A percentile compares a stretch with the other conserved stretches of the same genome.
These are phyloP conservation scores for Megalonaias nervosa DNA, from an alignment of 1,140 invertebrate species.

Conservation along the genomic window DNA sequence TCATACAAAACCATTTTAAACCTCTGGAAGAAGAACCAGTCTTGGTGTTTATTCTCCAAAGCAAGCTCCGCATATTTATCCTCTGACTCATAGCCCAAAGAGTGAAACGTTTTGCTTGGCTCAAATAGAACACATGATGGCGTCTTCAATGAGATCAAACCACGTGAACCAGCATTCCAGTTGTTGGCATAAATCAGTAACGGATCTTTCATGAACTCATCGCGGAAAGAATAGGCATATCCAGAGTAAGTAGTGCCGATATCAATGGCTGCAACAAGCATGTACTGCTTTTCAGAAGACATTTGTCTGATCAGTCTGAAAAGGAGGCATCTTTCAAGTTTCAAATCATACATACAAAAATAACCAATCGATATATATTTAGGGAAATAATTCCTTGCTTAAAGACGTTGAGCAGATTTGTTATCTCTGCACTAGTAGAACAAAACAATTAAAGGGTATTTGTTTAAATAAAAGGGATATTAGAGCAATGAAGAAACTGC, in stretches of 20 bases:
- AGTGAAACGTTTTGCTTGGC: constrained; percentile 1
- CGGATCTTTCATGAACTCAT: background rate
- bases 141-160: background rate
- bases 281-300: too few relatives aligned
- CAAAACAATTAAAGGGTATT: too few relatives aligned
- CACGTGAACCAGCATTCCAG: background rate
- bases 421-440: too few relatives aligned
- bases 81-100: constrained; percentile 11
- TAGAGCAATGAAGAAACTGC: too few relatives aligned
- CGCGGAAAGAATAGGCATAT: too few relatives aligned
- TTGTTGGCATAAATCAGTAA: background rate
- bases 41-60: background rate
- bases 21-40: constrained; percentile 6
- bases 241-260: background rate
- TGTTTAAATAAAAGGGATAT: too few relatives aligned
- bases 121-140: constrained; percentile 3
- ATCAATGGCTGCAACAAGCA: background rate
- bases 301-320: too few relatives aligned
- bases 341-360: too few relatives aligned
- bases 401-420: too few relatives aligned
- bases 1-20: constrained; percentile 2
- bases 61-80: background rate
- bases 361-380: too few relatives aligned
- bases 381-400: too few relatives aligned
- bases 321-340: too few relatives aligned